Conservation (phyloP, 2,797 vertebrate genomes). For the Bradypodion pumilum region DNA sequence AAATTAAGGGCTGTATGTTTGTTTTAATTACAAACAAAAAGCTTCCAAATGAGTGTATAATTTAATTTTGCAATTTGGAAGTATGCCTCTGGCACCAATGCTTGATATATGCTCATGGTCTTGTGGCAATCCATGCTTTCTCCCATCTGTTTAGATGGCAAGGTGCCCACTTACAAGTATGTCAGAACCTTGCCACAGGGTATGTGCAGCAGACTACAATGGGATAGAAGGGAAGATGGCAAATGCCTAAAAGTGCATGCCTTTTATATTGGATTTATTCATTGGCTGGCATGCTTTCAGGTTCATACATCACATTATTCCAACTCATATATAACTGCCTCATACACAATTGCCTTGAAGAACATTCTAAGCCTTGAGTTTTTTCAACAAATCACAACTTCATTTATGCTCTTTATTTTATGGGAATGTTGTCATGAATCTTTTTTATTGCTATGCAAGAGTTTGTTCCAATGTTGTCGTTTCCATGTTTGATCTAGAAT, state of each 20-base stretch:
- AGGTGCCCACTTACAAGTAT: conserved; percentile 69
- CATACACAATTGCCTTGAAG: background rate
- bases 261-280: conserved; percentile 32
- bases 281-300: accelerated
- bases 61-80: conserved; percentile 65
- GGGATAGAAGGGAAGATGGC: conserved; percentile 44
- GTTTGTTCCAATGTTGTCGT: background rate
- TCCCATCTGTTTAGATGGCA: conserved; percentile 76
- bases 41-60: conserved; percentile 64
- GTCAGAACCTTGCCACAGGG: conserved; percentile 68
- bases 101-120: conserved; percentile 67
- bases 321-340: too few relatives aligned
- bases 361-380: background rate
- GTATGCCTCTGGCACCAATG: conserved; percentile 64
- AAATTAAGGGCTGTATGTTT: conserved; percentile 54
- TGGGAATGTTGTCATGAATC: background rate
- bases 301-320: too few relatives aligned
- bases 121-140: conserved; percentile 66
- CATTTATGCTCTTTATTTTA: background rate
- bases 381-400: background rate
- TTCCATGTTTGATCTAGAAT: background rate
- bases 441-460: background rate
- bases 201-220: conserved; percentile 61
- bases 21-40: conserved; percentile 60
- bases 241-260: conserved; percentile 53